These are phyloP conservation scores for Helostoma temminkii DNA, from an alignment of 2,797 vertebrate genomes.

Conservation along the genomic window DNA sequence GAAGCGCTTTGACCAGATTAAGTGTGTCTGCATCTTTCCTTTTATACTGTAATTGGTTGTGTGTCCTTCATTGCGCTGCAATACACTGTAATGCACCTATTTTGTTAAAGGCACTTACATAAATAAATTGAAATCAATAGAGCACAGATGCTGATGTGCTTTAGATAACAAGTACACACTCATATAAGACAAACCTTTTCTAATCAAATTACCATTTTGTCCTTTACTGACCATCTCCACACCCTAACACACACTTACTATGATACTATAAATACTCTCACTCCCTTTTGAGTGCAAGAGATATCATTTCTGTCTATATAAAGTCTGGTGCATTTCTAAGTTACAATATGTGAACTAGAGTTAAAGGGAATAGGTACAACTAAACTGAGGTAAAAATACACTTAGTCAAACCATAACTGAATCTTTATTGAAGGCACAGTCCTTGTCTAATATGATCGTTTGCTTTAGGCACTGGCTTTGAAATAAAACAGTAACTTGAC, in stretches of 20 bases:
- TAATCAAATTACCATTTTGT: constrained; percentile 30
- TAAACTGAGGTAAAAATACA: too few relatives aligned
- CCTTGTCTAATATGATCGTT: too few relatives aligned
- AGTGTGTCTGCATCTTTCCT: constrained; percentile 45
- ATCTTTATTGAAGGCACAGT: too few relatives aligned
- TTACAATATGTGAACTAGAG: not conserved
- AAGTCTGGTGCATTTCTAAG: not conserved
- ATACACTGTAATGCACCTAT: constrained; percentile 54
- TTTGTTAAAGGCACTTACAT: constrained; percentile 63
- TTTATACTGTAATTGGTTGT: constrained; percentile 60
- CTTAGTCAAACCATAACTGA: too few relatives aligned
- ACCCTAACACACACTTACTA: constrained; percentile 10
- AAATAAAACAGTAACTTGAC: too few relatives aligned
- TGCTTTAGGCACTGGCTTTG: too few relatives aligned
- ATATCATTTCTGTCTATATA: too few relatives aligned
- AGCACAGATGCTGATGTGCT: not conserved
- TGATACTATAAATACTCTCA: too few relatives aligned
- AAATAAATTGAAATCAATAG: constrained; percentile 43
- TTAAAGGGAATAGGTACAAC: too few relatives aligned
- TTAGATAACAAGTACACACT: constrained; percentile 4
- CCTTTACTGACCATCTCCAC: constrained; percentile 10
- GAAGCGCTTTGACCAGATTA: constrained; percentile 63
- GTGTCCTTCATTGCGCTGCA: constrained; percentile 40
- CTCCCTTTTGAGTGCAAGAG: too few relatives aligned
- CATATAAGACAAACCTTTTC: constrained; percentile 19